Percentiles rank a stretch among this genome's conserved stretches.
Conservation (phyloP, 2,888 invertebrate genomes). For the Lottia gigantea region DNA sequence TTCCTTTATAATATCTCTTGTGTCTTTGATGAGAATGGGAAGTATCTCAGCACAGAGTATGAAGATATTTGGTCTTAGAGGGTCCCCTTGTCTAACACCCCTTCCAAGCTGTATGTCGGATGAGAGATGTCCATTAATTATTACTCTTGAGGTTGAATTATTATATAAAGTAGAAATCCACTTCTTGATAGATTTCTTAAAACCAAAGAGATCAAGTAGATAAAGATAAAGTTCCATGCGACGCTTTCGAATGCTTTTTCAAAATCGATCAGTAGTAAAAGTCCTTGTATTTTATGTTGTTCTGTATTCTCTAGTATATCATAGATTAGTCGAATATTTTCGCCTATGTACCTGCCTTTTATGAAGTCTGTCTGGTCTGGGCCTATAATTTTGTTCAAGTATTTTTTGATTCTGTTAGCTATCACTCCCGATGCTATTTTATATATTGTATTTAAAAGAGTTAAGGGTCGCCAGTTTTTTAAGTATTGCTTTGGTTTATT, state of each 20-base stretch:
- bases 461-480: not conserved
- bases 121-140: not conserved
- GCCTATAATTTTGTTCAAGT: constrained; percentile 9
- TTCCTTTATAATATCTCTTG: constrained; percentile 14
- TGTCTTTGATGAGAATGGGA: constrained; percentile 8
- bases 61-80: constrained; percentile 14
- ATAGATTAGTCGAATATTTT: constrained; percentile 13
- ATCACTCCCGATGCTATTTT: constrained; percentile 1
- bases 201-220: constrained; percentile 10
- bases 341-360: constrained; percentile 13
- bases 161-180: not conserved
- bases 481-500: not conserved
- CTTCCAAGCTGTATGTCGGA: not conserved
- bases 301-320: constrained; percentile 14
- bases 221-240: constrained; percentile 11
- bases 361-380: constrained; percentile 14
- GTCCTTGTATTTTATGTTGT: not conserved
- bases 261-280: constrained; percentile 13
- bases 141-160: not conserved
- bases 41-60: constrained; percentile 20
- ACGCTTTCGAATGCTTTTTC: constrained; percentile 18
- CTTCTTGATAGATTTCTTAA: not conserved
- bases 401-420: not conserved
- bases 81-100: constrained; percentile 14
- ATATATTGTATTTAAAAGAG: not conserved